These are phyloP conservation scores for Pseudorectes ferrugineus DNA, from an alignment of 2,113 vertebrate genomes.

Conservation along the genomic window DNA sequence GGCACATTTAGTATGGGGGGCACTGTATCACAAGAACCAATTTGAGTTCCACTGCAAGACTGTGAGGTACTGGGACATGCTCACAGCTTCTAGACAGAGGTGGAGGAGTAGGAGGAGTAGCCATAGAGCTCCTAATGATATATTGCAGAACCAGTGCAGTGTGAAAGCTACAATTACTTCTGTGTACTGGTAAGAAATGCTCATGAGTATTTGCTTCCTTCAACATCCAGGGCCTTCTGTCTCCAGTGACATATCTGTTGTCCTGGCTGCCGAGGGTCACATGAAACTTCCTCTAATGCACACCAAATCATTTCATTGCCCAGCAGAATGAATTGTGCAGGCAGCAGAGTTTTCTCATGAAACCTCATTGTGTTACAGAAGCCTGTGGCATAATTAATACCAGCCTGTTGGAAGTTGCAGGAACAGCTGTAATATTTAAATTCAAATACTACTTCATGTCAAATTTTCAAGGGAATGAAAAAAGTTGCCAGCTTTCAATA, in stretches of 20 bases:
- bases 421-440: not conserved
- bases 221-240: not conserved
- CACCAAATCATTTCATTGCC: not conserved
- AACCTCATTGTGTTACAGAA: not conserved
- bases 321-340: not conserved
- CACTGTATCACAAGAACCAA: not conserved
- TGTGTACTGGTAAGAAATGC: accelerated
- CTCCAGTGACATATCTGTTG: not conserved
- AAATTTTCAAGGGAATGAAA: not conserved
- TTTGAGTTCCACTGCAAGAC: not conserved
- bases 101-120: not conserved
- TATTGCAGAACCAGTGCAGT: not conserved
- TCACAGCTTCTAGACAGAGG: not conserved
- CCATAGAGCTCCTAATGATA: not conserved
- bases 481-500: not conserved
- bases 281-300: not conserved
- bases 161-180: not conserved
- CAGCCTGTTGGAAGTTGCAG: not conserved
- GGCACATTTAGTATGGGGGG: not conserved
- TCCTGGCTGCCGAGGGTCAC: not conserved
- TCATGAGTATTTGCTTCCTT: not conserved
- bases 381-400: not conserved
- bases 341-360: not conserved
- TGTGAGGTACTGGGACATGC: not conserved
- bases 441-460: not conserved